These are phyloP conservation scores for Ctenosaura bakeri DNA, from an alignment of 2,797 vertebrate species.

Conservation along the genomic window DNA sequence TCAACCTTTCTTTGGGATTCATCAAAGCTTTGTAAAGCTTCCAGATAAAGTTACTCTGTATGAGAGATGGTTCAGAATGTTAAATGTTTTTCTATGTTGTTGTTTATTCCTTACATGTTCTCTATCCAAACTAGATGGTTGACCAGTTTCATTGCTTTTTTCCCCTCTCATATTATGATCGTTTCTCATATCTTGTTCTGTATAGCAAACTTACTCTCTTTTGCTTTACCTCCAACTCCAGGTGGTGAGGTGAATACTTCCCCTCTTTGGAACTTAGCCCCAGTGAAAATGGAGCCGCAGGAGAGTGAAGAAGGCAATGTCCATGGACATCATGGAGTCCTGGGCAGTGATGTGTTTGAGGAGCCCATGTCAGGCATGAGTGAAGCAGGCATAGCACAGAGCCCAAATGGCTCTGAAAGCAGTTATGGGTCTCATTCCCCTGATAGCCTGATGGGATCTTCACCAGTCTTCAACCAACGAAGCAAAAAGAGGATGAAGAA, in stretches of 20 bases:
- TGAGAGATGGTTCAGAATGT: not conserved
- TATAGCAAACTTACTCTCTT: not conserved
- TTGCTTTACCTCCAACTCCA: constrained; percentile 66
- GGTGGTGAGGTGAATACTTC: constrained; percentile 89
- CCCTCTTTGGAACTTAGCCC: constrained; percentile 92
- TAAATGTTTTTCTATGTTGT: not conserved
- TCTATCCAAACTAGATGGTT: not conserved
- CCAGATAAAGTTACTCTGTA: not conserved
- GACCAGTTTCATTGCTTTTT: not conserved
- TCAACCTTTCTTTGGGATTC: not conserved
- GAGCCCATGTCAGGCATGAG: constrained; percentile 99
- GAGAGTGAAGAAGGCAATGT: constrained; percentile 91
- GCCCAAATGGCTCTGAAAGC: constrained; percentile 91
- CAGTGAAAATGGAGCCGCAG: constrained; percentile 97
- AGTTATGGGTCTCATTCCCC: constrained; percentile 95
- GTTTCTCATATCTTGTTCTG: not conserved
- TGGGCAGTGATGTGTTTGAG: constrained; percentile 94
- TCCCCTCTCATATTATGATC: not conserved
- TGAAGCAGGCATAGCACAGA: constrained; percentile 91
- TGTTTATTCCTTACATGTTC: not conserved
- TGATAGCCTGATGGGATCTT: constrained; percentile 93
- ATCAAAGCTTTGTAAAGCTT: not conserved
- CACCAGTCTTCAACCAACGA: constrained; percentile 95
- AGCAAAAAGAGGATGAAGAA: constrained; percentile 94
- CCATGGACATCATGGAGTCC: constrained; percentile 83